Evolutionary conservation across 2,113 vertebrate genomes (phyloP).

Genomic region (Formicarius rufipectus): DNA sequence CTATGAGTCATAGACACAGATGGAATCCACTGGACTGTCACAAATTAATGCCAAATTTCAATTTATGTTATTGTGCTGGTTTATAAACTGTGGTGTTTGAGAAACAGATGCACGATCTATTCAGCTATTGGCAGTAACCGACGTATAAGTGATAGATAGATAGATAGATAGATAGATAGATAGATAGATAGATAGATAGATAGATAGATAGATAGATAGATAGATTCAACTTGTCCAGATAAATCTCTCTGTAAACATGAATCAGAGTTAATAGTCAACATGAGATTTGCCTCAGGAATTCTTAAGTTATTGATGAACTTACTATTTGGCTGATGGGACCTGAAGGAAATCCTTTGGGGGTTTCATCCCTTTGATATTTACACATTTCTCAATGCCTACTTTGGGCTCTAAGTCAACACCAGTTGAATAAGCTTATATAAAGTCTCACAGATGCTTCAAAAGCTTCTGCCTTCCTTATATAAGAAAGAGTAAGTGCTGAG

Average conservation of each 20-base stretch:
- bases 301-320: neutral
- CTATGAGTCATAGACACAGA: neutral
- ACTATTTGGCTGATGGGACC: neutral
- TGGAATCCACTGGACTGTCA: neutral
- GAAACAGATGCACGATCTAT: neutral
- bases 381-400: neutral
- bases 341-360: neutral
- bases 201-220: neutral
- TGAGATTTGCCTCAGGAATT: neutral
- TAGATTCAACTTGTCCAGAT: neutral
- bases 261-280: neutral
- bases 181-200: neutral
- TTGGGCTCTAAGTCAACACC: neutral
- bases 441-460: neutral
- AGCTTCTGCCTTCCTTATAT: neutral
- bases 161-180: neutral
- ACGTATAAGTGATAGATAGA: neutral
- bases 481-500: neutral
- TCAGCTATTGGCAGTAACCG: neutral
- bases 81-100: neutral
- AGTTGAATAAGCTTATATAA: neutral
- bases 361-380: neutral
- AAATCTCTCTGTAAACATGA: neutral
- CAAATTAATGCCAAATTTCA: conserved; percentile 3
- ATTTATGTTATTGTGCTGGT: neutral